phyloP scores from a whole-genome alignment of 2,797 vertebrate genomes.

The Holocentrus rufus region DNA sequence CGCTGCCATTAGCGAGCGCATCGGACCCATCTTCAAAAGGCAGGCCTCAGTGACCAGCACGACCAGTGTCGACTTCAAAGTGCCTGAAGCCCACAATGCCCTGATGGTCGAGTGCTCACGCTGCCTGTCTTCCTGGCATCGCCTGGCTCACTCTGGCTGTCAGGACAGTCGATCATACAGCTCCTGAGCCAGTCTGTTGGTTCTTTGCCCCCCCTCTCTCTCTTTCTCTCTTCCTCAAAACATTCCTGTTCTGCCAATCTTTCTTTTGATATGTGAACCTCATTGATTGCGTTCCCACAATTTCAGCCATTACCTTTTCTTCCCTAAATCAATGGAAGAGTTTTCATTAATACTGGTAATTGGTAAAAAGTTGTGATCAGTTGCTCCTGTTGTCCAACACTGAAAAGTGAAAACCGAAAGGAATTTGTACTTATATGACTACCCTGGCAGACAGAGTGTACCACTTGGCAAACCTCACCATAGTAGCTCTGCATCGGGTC shows the following conservation, averaged over 20 bases:
- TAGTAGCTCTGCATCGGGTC: constrained; percentile 85
- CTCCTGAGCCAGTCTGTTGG: background rate
- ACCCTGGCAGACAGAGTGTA: constrained; percentile 13
- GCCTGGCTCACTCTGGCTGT: constrained; percentile 50
- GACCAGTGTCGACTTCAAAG: constrained; percentile 82
- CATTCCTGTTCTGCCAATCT: constrained; percentile 1
- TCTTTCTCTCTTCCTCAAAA: constrained; percentile 14
- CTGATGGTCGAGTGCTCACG: constrained; percentile 71
- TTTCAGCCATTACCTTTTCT: constrained; percentile 2
- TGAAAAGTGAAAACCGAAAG: background rate
- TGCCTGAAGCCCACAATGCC: constrained; percentile 66
- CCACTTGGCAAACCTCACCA: constrained; percentile 78
- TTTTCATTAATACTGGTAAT: background rate
- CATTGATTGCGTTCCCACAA: background rate
- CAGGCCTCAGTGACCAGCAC: constrained; percentile 68
- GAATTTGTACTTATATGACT: constrained; percentile 8
- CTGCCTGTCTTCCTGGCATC: constrained; percentile 69
- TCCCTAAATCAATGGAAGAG: background rate
- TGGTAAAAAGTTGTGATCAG: constrained; percentile 17
- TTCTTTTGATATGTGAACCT: constrained; percentile 14
- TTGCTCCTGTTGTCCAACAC: background rate
- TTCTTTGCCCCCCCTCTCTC: background rate
- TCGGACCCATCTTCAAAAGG: constrained; percentile 81
- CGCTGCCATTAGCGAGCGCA: constrained; percentile 83
- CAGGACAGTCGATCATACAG: constrained; percentile 50